Evolutionary conservation across 1,140 invertebrate species (phyloP), one percentile per base, ranked within the genome.

Genomic region (Trachelipus rathkii): DNA sequence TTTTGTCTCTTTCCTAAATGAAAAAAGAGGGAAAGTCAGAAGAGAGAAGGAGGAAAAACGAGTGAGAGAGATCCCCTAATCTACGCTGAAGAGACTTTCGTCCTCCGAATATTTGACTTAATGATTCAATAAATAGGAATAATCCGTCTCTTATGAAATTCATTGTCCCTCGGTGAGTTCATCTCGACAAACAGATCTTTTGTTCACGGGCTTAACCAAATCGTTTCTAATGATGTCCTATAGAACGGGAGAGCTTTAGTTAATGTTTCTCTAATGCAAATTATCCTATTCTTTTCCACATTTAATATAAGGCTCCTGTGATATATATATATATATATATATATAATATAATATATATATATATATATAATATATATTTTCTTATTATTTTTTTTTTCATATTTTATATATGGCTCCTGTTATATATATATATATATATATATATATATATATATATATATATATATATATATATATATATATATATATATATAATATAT

Each of bases 121-220:
- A 60, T 60, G 50, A 60, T 60, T 60, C 50, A 60, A 60, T 60
- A 60, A 60, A 60, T 60, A 19, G 50, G 50, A 13, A 60, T 60
- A 60, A 60, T 60, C 50, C 50, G 1, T 60, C 50, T 19, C 50
- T 60, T 60, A 60, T 60, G 50, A 60, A 60, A 4, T 60, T 60
- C 50, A 60, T 60, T 60, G 50, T 60, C 50, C 50, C 50, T 60
- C 19, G 33, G 11, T 60, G 50, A 60, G 50, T 60, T 19, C 50
- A 60, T 60, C 50, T 60, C 50, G 50, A 60, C 50, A 60, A 60
- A 60, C 50, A 60, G 50, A 60, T 13, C 50, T 60, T 60, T 60
- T 60, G 50, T 60, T 60, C 50, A 15, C 50, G 19, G 19, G 50
- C 8, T 60, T 60, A 60, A 60, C 50, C 19, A 19, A 60, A 60